Percentiles rank a stretch among this genome's conserved stretches.
Evolutionary conservation across 2,888 invertebrate species (phyloP).

Genomic region (Habroteleia sp.): DNA sequence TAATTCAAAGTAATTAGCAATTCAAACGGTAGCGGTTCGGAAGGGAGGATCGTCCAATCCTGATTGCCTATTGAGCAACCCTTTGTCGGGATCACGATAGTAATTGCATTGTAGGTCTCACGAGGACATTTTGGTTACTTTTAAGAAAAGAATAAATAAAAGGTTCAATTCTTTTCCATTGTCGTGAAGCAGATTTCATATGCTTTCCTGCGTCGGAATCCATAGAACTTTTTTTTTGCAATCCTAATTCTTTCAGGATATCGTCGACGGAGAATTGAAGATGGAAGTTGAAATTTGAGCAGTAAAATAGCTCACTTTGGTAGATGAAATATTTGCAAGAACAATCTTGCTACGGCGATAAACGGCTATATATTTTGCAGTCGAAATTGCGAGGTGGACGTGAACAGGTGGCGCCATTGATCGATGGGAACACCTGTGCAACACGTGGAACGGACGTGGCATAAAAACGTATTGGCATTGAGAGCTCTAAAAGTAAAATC

Average conservation of each 20-base stretch:
- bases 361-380: neutral
- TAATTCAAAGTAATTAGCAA: conserved; percentile 48
- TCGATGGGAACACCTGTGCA: conserved; percentile 12
- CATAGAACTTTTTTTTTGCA: no score
- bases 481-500: conserved; percentile 14
- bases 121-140: no score
- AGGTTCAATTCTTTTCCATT: no score
- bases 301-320: neutral
- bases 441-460: conserved; percentile 8
- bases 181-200: neutral
- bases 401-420: conserved; percentile 29
- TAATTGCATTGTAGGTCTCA: conserved; percentile 37
- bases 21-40: conserved; percentile 34
- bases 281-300: no score
- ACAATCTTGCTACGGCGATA: neutral
- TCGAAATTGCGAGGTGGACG: conserved; percentile 11
- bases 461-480: conserved; percentile 23
- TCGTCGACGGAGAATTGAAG: no score
- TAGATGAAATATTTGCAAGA: neutral
- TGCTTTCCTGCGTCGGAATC: no score
- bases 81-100: conserved; percentile 19
- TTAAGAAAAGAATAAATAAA: no score
- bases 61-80: conserved; percentile 45
- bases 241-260: no score
- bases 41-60: conserved; percentile 20